Percentiles rank a stretch among this genome's conserved stretches.
phyloP scores from a whole-genome alignment of 2,113 vertebrate genomes.

The Uropsilus gracilis region DNA sequence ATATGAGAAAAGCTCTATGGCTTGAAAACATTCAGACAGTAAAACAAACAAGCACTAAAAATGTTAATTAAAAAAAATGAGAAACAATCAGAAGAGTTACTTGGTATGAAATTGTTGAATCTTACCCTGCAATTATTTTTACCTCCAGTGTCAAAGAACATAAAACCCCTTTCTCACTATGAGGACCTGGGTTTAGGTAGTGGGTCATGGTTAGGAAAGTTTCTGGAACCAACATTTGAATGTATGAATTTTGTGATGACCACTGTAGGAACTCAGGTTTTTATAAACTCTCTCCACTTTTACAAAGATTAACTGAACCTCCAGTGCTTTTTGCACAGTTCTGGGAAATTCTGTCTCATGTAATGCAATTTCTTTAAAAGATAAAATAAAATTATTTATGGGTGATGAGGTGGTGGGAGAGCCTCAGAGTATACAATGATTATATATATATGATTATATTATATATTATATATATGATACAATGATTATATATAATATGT shows the following conservation, averaged over 20 bases:
- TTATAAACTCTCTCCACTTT: background rate
- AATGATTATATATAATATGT: too few relatives aligned
- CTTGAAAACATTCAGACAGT: background rate
- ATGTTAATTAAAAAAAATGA: background rate
- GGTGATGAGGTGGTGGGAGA: too few relatives aligned
- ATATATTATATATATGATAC: too few relatives aligned
- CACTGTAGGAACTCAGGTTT: background rate
- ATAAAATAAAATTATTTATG: background rate
- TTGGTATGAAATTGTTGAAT: background rate
- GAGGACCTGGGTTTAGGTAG: background rate
- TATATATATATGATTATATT: too few relatives aligned
- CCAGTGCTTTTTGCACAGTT: background rate
- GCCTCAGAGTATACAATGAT: too few relatives aligned
- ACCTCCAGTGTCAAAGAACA: background rate
- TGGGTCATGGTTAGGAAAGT: background rate
- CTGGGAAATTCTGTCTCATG: background rate
- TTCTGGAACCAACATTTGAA: background rate
- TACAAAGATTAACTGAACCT: slow-evolving; percentile 14
- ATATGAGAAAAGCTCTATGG: background rate
- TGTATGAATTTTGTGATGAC: background rate
- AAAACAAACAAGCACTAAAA: background rate
- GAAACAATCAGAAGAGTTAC: background rate
- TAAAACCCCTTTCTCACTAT: background rate
- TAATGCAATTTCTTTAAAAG: background rate
- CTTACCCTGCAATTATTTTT: background rate